Base-by-base conservation (phyloP, 1,140 invertebrate genomes). In the Archivesica marissinica region DNA sequence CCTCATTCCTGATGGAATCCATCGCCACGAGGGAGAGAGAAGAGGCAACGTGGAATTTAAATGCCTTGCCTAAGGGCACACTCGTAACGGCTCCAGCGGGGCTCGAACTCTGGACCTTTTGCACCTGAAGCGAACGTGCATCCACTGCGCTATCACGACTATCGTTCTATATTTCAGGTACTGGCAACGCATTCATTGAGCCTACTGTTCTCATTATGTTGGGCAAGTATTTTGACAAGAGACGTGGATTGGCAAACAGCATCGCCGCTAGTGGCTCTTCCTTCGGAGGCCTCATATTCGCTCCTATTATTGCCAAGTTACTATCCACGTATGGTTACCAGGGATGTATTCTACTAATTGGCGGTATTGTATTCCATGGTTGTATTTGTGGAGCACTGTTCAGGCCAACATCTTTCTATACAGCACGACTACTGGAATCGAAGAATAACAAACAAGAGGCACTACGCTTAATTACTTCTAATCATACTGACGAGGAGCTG, bases 171-270 rank as follows among this genome's bases (percentile, higher is more conserved):
- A n/a, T 52, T 66, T 47, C 38, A 80, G 77, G 77, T 41, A n/a
- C 50, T 80, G 77, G 59, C 1, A n/a, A 11, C 7, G 77, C 52
- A 28, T 39, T 44, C 35, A 52, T 70, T 39, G 7, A 20, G n/a
- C 50, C 64, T 0, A 52, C 64, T 3, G 30, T 52, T 1, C 33
- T 59, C 7, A 50, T 20, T 1, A 82, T 72, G 44, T 30, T 82
- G 1, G 23, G 52, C n/a, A 33, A 17, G 30, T 82, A 82, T 41
- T 82, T 82, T 33, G 66, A 82, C 20, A 82, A 82, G 30, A 70
- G 52, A 20, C 44, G 79, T 28, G 66, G 79, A 15, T 41, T 82
- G 13, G 79, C 79, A n/a, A 82, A 82, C 50, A 82, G 79, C 47
- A 25, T 82, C 7, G 64, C 79, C 0, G 47, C 59, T 20, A 74